A percentile compares a stretch with the other conserved stretches of the same genome.
Conservation (phyloP, 2,888 invertebrate genomes). For the Pseudeuparius sepicola region DNA sequence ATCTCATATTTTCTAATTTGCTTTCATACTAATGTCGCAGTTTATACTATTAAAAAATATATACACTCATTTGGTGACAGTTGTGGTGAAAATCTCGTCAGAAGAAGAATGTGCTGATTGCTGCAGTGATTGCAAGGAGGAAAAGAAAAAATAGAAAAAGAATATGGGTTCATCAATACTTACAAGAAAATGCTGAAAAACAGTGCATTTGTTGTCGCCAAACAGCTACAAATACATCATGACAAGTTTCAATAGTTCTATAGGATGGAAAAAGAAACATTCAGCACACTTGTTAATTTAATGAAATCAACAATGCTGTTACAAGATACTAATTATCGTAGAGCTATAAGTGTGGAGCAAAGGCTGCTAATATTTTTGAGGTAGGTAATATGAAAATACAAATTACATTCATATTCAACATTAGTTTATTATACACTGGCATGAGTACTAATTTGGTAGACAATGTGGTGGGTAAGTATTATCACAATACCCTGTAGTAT, state of each 20-base stretch:
- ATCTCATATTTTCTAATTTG: too few relatives aligned
- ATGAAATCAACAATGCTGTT: constrained; percentile 17
- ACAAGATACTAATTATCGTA: constrained; percentile 16
- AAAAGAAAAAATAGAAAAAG: constrained; percentile 8
- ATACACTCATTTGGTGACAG: too few relatives aligned
- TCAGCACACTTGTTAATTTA: constrained; percentile 14
- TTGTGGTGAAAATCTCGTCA: too few relatives aligned
- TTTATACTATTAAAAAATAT: too few relatives aligned
- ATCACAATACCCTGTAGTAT: too few relatives aligned
- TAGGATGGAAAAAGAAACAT: constrained; percentile 16
- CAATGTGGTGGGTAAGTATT: too few relatives aligned
- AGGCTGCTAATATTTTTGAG: too few relatives aligned
- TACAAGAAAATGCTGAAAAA: constrained; percentile 14
- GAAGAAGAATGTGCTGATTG: constrained; percentile 9
- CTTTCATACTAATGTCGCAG: too few relatives aligned
- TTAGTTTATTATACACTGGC: too few relatives aligned
- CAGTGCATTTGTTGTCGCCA: constrained; percentile 11
- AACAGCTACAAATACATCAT: constrained; percentile 14
- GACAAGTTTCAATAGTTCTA: constrained; percentile 14
- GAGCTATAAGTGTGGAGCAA: constrained; percentile 17
- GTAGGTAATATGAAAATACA: too few relatives aligned
- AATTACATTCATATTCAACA: too few relatives aligned
- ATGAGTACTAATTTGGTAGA: too few relatives aligned
- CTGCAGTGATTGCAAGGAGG: constrained; percentile 7
- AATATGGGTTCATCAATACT: constrained; percentile 8